Evolutionary conservation across 2,113 vertebrate genomes (phyloP), one percentile per base, ranked within the genome.

Genomic region (Triplophysa siluroides): DNA sequence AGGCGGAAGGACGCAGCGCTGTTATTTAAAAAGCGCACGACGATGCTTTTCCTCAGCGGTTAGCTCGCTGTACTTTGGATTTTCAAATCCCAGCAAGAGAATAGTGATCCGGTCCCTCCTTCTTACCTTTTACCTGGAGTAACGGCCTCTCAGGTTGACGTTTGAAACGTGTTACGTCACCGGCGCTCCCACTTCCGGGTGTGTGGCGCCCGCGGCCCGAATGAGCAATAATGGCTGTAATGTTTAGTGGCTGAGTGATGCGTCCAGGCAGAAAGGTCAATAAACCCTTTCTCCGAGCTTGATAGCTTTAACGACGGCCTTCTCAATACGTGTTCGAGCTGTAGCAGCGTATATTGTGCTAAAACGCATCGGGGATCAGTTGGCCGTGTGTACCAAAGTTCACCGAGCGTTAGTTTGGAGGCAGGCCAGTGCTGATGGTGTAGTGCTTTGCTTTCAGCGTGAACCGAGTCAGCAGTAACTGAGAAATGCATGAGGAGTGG

Each of bases 401-500:
- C 87, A 78, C 78, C 87, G 83, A 77, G 83, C 80, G 60, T 90
- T 85, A 86, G 84, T 72, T 86, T 91, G 90, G 88, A 88, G 41
- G 14, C 18, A 14, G 38, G 86, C 91, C 91, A 90, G 81, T 54
- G 66, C 83, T 29, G 76, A 87, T 82, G 83, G 85, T 78, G 80
- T 66, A 65, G 71, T 45, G 47, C 72, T 75, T 75, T 61, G 70
- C 74, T 76, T 83, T 66, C 64, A 58, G 63, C 58, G n/a, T 78
- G 19, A 23, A 33, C 60, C 14, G 24, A 76, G 47, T 83, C 81
- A 83, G 81, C 76, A 62, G 41, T 18, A 65, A 60, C 4, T 4
- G 23, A 52, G 50, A 74, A 58, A 21, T 38, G 33, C 33, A 23
- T 68, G 47, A 33, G 45, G 69, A 78, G 13, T 26, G 69, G 70